Percentiles rank a stretch among this genome's conserved stretches.
Evolutionary conservation across 2,797 vertebrate genomes (phyloP).

Genomic region (Mus caroli): DNA sequence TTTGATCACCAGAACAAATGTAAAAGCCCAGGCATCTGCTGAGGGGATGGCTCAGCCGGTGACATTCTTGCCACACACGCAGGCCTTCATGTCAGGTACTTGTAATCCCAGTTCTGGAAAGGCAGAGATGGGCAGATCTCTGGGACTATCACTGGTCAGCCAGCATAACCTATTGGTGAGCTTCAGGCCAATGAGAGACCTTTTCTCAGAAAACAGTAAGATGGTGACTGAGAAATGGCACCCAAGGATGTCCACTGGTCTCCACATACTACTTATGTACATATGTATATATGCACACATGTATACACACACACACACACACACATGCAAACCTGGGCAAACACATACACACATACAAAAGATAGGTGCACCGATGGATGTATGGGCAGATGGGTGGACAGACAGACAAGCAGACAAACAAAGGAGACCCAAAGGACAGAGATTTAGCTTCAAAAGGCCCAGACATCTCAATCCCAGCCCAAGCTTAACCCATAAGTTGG

Average conservation of each 20-base stretch:
- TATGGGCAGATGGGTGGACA: background rate
- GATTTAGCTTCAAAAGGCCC: background rate
- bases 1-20: background rate
- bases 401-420: background rate
- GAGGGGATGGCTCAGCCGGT: background rate
- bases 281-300: background rate
- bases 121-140: background rate
- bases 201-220: background rate
- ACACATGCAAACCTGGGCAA: background rate
- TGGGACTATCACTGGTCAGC: background rate
- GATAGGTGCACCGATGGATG: no score
- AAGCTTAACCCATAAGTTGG: background rate
- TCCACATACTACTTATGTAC: background rate
- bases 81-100: background rate
- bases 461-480: background rate
- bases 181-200: background rate
- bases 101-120: background rate
- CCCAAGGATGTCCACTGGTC: background rate
- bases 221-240: background rate
- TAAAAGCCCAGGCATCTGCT: background rate
- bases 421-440: background rate
- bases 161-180: background rate
- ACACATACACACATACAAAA: background rate
- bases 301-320: background rate
- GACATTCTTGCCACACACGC: background rate